Percentiles rank a stretch among this genome's conserved stretches.
Evolutionary conservation across 2,888 invertebrate genomes (phyloP).

Genomic region (Perdita meconis): DNA sequence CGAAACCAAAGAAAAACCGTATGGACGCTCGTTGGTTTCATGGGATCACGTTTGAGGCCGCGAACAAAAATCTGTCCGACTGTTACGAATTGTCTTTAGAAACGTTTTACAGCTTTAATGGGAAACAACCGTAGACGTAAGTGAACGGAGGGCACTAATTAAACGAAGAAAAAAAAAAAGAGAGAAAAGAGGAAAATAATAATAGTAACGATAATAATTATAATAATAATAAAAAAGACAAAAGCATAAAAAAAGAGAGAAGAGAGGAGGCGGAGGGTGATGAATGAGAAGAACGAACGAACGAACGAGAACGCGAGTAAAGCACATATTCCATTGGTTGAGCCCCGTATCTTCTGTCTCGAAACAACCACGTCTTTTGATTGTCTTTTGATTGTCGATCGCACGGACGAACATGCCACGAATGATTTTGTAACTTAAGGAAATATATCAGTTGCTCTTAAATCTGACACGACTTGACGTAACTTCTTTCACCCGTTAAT

Average conservation of each 20-base stretch:
- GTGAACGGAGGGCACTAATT: conserved; percentile 65
- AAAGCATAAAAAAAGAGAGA: background rate
- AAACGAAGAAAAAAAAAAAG: conserved; percentile 8
- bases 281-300: conserved; percentile 22
- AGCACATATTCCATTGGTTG: conserved; percentile 20
- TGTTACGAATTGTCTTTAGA: conserved; percentile 56
- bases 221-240: background rate
- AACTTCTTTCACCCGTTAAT: conserved; percentile 49
- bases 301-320: conserved; percentile 21
- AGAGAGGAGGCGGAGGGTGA: background rate
- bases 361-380: conserved; percentile 4
- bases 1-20: background rate
- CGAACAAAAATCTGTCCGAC: conserved; percentile 55
- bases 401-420: conserved; percentile 27
- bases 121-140: conserved; percentile 63
- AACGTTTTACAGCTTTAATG: conserved; percentile 64
- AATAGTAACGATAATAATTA: conserved; percentile 22
- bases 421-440: conserved; percentile 61
- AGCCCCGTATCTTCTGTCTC: conserved; percentile 37
- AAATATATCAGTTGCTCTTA: conserved; percentile 61
- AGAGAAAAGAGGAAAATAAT: conserved; percentile 3
- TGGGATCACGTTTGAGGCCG: conserved; percentile 28
- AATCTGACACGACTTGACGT: conserved; percentile 41
- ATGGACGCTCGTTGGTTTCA: conserved; percentile 12
- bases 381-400: conserved; percentile 50